A percentile compares a stretch with the other conserved stretches of the same genome.
phyloP scores from a whole-genome alignment of 1,140 invertebrate genomes.

The Cecropterus lyciades region DNA sequence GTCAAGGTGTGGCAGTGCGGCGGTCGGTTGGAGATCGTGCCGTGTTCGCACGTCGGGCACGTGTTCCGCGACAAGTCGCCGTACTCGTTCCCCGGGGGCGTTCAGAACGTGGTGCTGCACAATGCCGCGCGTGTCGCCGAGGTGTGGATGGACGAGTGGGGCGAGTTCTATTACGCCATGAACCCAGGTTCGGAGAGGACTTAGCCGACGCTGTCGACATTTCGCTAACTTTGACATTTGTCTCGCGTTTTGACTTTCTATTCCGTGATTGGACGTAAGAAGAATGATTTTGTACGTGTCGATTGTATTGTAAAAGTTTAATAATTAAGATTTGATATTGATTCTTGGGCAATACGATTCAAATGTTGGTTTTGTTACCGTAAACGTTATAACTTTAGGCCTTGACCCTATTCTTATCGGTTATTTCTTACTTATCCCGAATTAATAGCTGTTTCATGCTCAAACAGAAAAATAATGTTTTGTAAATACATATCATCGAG shows the following conservation, averaged over 20 bases:
- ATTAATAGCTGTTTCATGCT: too few relatives aligned
- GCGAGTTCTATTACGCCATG: constrained; percentile 99
- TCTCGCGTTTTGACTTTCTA: neutral
- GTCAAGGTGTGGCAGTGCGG: constrained; percentile 98
- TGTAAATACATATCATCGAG: too few relatives aligned
- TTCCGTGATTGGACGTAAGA: too few relatives aligned
- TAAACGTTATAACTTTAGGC: too few relatives aligned
- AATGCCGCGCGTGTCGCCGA: constrained; percentile 98
- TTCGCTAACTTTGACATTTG: constrained; percentile 1
- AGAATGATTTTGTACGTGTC: too few relatives aligned
- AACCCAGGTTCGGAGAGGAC: constrained; percentile 93
- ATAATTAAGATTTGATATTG: too few relatives aligned
- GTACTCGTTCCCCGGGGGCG: constrained; percentile 99
- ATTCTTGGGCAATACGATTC: too few relatives aligned
- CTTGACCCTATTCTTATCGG: too few relatives aligned
- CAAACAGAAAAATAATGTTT: too few relatives aligned
- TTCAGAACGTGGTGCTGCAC: constrained; percentile 97
- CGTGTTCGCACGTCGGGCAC: constrained; percentile 98
- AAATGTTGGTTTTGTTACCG: too few relatives aligned
- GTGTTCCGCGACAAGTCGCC: constrained; percentile 99
- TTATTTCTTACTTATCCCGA: too few relatives aligned
- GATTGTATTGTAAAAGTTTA: too few relatives aligned
- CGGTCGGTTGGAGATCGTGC: constrained; percentile 97
- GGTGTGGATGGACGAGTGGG: constrained; percentile 99
- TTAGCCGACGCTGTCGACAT: neutral